Evolutionary conservation across 2,888 invertebrate genomes (phyloP), one percentile per base, ranked within the genome.

Genomic region (Drosophila rubida): DNA sequence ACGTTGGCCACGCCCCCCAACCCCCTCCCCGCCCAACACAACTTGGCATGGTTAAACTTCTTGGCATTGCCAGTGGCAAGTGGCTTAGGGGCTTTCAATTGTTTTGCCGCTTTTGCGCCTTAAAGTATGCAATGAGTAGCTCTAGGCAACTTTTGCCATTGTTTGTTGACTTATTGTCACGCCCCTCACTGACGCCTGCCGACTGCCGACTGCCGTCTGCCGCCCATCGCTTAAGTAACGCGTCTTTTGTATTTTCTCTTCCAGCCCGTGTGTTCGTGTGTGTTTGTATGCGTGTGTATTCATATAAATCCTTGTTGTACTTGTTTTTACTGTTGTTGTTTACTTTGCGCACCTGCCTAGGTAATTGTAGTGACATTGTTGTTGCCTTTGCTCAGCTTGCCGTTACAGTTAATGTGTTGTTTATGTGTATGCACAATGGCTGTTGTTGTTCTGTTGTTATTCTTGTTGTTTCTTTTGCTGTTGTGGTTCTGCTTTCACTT

Each of bases 291-390:
- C 9, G 27, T 27, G 27, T 27, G 27, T 32, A 13, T 57, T 42
- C 53, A 59, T 53, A 69, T 64, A 79, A 57, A 68, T 59, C 49
- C 44, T 22, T 39, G 13, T 27, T 35, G 25, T 39, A 44, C 44
- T 22, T 39, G 13, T 35, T 41, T 25, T 39, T 49, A 35, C 49
- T 67, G 30, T 65, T 62, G 65, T 61, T 64, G 42, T 57, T 69
- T 77, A 62, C 67, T 66, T 58, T 58, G 57, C 78, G 42, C 85
- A 84, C 81, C 82, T 87, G 71, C 67, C 65, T 45, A 51, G 69
- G 66, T 74, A 87, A 86, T 85, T 79, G 77, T 65, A 54, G 63
- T 48, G 58, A 58, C 70, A 61, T 54, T 70, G 75, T 66, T 68
- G 75, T 66, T 76, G 58, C 54, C 59, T 41, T 45, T 59, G 65